Conservation (phyloP, 2,113 vertebrate genomes). For the Colius striatus region DNA sequence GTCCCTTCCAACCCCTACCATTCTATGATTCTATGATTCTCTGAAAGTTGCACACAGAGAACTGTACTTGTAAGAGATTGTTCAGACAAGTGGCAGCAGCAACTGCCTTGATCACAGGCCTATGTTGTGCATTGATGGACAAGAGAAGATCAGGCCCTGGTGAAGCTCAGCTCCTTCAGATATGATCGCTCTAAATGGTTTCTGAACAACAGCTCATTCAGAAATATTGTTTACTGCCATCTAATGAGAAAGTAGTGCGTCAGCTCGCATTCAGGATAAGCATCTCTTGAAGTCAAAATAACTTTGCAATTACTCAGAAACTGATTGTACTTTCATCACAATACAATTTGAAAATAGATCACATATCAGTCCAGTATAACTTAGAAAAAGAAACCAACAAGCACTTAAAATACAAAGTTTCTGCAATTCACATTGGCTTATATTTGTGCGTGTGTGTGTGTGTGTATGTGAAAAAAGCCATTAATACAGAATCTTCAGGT, state of each 20-base stretch:
- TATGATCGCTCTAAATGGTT: neutral
- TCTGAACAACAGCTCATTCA: neutral
- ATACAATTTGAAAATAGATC: conserved; percentile 20
- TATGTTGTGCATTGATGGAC: accelerated
- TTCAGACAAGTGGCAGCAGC: neutral
- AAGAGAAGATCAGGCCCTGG: neutral
- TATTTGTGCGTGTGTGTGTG: neutral
- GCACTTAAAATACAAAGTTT: conserved; percentile 1
- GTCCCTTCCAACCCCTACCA: too few relatives aligned
- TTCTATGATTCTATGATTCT: too few relatives aligned
- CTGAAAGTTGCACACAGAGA: neutral
- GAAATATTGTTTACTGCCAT: neutral
- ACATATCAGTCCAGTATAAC: neutral
- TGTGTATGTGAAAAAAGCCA: conserved; percentile 10
- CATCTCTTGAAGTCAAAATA: conserved; percentile 31
- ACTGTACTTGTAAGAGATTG: neutral
- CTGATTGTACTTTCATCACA: conserved; percentile 17
- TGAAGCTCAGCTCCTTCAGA: neutral
- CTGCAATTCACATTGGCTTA: conserved; percentile 1
- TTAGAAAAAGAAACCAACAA: conserved; percentile 13
- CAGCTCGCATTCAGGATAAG: conserved; percentile 38
- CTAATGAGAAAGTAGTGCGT: neutral
- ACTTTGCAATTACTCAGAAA: conserved; percentile 36
- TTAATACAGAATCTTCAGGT: neutral
- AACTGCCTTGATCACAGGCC: neutral